These are phyloP conservation scores for Lutjanus erythropterus DNA, from an alignment of 2,113 vertebrate species.

Conservation along the genomic window DNA sequence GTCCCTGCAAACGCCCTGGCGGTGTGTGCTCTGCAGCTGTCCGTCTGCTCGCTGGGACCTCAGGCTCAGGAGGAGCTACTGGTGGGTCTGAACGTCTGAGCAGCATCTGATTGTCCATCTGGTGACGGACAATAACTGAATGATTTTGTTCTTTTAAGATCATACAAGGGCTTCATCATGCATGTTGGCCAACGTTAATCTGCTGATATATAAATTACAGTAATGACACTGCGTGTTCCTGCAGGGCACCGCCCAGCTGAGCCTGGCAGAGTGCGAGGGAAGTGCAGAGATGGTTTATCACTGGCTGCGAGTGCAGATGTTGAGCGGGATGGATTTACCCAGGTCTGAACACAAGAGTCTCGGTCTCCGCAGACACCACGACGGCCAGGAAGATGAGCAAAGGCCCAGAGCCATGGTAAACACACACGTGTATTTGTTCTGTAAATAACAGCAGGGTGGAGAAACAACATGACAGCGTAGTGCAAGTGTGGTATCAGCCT, in stretches of 20 bases:
- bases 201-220: background rate
- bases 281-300: conserved; percentile 91
- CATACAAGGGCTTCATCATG: background rate
- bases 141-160: too few species aligned
- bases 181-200: background rate
- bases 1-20: conserved; percentile 87
- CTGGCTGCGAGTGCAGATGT: conserved; percentile 91
- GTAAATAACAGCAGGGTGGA: background rate
- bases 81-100: conserved; percentile 82
- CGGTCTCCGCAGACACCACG: conserved; percentile 67
- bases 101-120: background rate
- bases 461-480: background rate
- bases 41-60: conserved; percentile 90
- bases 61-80: conserved; percentile 92
- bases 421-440: background rate
- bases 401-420: conserved; percentile 77
- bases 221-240: conserved; percentile 17
- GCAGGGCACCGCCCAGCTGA: conserved; percentile 93
- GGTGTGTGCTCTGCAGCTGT: conserved; percentile 90
- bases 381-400: conserved; percentile 80
- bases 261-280: conserved; percentile 87
- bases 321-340: conserved; percentile 84
- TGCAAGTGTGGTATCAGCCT: background rate
- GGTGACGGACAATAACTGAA: background rate
- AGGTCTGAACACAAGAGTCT: conserved; percentile 75